A percentile compares a stretch with the other conserved stretches of the same genome.
phyloP scores from a whole-genome alignment of 2,797 vertebrate genomes.

The Sitta carolinensis region DNA sequence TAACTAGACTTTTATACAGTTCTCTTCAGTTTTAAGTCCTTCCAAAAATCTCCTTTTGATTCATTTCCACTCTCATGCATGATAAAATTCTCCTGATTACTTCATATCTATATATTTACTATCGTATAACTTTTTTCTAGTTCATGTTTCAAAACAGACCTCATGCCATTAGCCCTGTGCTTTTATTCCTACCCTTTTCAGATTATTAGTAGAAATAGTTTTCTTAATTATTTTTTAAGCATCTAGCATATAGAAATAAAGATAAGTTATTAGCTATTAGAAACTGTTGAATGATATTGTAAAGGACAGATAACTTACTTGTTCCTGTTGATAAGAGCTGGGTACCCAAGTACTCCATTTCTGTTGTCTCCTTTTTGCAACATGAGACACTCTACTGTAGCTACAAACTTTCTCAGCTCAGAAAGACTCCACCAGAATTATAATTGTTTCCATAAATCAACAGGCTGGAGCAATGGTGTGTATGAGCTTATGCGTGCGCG shows the following conservation, averaged over 20 bases:
- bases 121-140: conserved; percentile 54
- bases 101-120: conserved; percentile 33
- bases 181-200: conserved; percentile 38
- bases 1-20: conserved; percentile 19
- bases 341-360: conserved; percentile 79
- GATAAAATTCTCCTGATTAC: conserved; percentile 39
- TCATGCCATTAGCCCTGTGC: conserved; percentile 39
- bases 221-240: neutral
- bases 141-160: conserved; percentile 62
- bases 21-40: conserved; percentile 16
- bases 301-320: conserved; percentile 87
- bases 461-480: conserved; percentile 84
- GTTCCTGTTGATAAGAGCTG: conserved; percentile 83
- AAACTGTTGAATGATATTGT: conserved; percentile 56
- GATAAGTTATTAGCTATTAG: conserved; percentile 56
- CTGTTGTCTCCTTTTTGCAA: conserved; percentile 81
- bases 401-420: conserved; percentile 81
- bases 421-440: conserved; percentile 83
- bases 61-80: neutral
- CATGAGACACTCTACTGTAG: conserved; percentile 79
- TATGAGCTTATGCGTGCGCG: conserved; percentile 73
- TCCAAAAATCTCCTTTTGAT: neutral
- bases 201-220: conserved; percentile 33
- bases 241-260: conserved; percentile 26
- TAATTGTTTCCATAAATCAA: conserved; percentile 91